Base-by-base conservation (phyloP, 1,140 invertebrate species). In the Drosophila prosaltans region DNA sequence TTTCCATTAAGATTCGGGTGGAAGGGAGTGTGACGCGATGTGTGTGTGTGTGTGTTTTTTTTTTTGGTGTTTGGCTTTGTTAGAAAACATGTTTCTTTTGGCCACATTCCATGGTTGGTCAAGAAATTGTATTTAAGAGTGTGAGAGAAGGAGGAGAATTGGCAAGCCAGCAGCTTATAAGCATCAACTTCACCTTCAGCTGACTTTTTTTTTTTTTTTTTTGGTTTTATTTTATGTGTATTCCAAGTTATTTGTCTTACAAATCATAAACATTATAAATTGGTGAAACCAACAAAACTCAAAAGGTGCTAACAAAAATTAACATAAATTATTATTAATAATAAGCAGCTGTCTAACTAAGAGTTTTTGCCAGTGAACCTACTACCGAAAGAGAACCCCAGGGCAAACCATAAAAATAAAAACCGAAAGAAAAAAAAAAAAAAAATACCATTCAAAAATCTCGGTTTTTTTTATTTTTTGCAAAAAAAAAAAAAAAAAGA, bases 301-400 rank as follows among this genome's bases (percentile, higher is more conserved):
- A 65, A 68, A 64, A 88, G 83, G 83, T 88, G 83, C 80, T 89
- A 88, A 85, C 59, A 66, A 86, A 88, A 81, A 74, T 69, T 69
- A 72, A 79, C 83, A 88, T 88, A 86, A 80, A 89, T 88, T 88
- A 89, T 89, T 78, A 77, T 78, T 83, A 83, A 89, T 75, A 88
- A 88, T 88, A 74, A 63, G 74, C 78, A 69, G 76, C 83, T 69
- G 82, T 67, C 73, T 59, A 75, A 60, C 72, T 69, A 30, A 57
- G 72, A 48, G 71, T 28, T 74, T 36, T 30, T 54, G 32, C 32
- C 32, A 36, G 32, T 36, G 6, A 36, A 36, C 32, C 32, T 36
- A 36, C 32, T 36, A 36, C 32, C 6, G 32, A 36, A 36, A 36
- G 32, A 36, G 32, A 43, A 9, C 45, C 45, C 45, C 24, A 9